These are phyloP conservation scores for Spondyliosoma cantharus DNA, from an alignment of 2,797 vertebrate species.

Conservation along the genomic window DNA sequence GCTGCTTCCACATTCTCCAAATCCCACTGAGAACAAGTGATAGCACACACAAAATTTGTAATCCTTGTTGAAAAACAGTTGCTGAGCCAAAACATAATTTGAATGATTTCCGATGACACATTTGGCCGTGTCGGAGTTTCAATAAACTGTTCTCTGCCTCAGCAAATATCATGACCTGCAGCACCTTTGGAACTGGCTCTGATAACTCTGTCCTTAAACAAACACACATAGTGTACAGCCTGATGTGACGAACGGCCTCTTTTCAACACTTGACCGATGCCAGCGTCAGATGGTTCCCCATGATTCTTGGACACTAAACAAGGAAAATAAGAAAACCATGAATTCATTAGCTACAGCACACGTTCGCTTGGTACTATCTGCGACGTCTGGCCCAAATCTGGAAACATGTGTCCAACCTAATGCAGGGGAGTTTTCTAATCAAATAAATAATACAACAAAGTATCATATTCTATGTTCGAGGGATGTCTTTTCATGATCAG, in stretches of 20 bases:
- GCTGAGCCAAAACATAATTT: not conserved
- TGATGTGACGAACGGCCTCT: conserved; percentile 24
- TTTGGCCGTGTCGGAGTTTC: conserved; percentile 14
- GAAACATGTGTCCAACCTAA: conserved; percentile 27
- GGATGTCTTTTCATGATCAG: not conserved
- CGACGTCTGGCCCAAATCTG: conserved; percentile 2
- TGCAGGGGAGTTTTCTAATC: not conserved
- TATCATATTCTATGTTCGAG: not conserved
- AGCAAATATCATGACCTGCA: conserved; percentile 20
- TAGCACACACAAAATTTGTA: not conserved
- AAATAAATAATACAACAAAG: conserved; percentile 8
- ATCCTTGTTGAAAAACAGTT: not conserved
- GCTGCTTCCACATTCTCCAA: not conserved
- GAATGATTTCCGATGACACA: not conserved
- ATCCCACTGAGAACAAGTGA: not conserved
- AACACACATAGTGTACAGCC: conserved; percentile 40
- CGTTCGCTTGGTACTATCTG: conserved; percentile 24
- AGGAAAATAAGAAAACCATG: conserved; percentile 54
- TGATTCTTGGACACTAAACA: conserved; percentile 53
- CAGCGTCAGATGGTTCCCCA: conserved; percentile 38
- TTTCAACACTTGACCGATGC: conserved; percentile 56
- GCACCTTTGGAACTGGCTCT: conserved; percentile 34
- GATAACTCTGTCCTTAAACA: conserved; percentile 42
- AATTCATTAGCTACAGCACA: conserved; percentile 31
- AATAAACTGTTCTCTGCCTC: conserved; percentile 22